Percentiles rank a stretch among this genome's conserved stretches.
phyloP scores from a whole-genome alignment of 2,113 vertebrate genomes.

The Caloenas nicobarica region DNA sequence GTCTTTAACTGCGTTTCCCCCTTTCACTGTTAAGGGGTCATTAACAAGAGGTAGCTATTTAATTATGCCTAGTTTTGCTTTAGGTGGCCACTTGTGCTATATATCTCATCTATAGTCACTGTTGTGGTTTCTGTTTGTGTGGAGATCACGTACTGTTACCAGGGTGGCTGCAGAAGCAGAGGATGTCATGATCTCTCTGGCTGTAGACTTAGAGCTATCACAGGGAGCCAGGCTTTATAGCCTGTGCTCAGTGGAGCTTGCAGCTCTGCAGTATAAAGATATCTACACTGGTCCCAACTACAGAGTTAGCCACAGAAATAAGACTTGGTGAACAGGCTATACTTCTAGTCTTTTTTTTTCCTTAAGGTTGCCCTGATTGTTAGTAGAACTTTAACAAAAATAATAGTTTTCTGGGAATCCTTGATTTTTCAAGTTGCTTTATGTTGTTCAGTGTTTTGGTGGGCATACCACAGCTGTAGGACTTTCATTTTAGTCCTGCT shows the following conservation, averaged over 20 bases:
- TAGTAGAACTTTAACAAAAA: neutral
- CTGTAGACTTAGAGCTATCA: neutral
- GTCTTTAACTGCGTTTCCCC: neutral
- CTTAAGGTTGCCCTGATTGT: neutral
- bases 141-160: neutral
- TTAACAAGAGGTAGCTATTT: neutral
- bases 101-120: accelerated
- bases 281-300: neutral
- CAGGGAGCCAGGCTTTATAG: neutral
- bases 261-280: neutral
- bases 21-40: neutral
- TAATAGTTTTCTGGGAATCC: neutral
- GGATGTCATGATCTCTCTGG: neutral
- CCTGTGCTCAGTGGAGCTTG: neutral
- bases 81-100: neutral
- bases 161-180: neutral
- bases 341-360: neutral
- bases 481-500: neutral
- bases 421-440: neutral
- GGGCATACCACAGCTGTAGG: neutral
- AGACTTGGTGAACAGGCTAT: neutral
- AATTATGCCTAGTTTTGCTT: neutral
- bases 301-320: neutral
- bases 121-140: neutral
- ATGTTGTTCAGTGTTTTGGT: neutral